A percentile compares a stretch with the other conserved stretches of the same genome.
These are phyloP conservation scores for human DNA, from an alignment of 2,113 vertebrate genomes.

Conservation along the genomic window DNA sequence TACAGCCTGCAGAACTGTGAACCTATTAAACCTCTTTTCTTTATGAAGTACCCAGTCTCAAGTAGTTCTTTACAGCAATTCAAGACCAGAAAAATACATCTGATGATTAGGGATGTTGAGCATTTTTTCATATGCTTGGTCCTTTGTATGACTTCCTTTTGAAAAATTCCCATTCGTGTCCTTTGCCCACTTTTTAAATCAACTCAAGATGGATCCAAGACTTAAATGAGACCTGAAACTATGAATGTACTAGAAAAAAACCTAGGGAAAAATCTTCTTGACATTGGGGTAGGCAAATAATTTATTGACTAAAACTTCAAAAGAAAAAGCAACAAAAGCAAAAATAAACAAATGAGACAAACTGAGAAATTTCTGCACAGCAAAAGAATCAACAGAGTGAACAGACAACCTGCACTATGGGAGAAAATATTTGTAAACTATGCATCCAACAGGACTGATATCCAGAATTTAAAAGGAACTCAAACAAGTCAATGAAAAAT, in stretches of 20 bases:
- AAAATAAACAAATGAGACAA: background rate
- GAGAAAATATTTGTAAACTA: background rate
- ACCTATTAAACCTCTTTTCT: too few relatives aligned
- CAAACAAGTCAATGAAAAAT: background rate
- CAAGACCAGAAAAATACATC: background rate
- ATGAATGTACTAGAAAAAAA: background rate
- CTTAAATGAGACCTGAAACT: background rate
- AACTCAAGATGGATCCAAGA: background rate
- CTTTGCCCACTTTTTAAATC: background rate
- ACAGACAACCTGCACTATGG: background rate
- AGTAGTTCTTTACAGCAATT: too few relatives aligned
- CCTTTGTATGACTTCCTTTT: background rate
- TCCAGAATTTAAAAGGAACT: background rate
- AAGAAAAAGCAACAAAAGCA: background rate
- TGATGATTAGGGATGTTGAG: background rate
- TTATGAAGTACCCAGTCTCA: too few relatives aligned
- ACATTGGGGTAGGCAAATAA: background rate
- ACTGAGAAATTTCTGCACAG: background rate
- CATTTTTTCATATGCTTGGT: background rate
- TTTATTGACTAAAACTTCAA: background rate
- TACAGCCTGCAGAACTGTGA: too few relatives aligned
- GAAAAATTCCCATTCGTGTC: background rate
- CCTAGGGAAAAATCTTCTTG: background rate
- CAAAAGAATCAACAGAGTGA: background rate
- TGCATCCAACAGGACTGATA: too few relatives aligned